Base-by-base conservation (phyloP, 2,888 invertebrate genomes). In the Macaria notata region DNA sequence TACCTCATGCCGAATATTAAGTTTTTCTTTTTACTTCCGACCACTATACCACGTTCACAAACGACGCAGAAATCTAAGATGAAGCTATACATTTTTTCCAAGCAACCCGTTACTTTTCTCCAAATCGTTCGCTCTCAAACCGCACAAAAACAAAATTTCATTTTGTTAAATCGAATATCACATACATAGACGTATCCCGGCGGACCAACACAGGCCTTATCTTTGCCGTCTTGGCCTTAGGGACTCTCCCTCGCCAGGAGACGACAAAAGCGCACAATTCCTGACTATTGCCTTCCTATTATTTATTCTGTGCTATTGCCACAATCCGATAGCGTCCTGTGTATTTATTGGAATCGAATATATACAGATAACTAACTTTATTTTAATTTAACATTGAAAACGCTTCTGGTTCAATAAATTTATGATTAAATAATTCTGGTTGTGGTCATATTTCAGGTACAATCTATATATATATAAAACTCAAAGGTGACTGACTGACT, bases 261-360 rank as follows among this genome's bases (percentile, higher is more conserved):
- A 46, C 64, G 56, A 65, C 67, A 67, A 67, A 65, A 59, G 65
- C 50, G 54, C 49, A 59, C 63, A 62, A 65, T 63, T 63, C 56
- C 51, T 31, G 49, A 19, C 49, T 58, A 58, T 59, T 58, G 58
- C 33, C 38, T 19, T 19, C 1, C 19, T 19, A 19, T 19, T 19
- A 19, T 19, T 19, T 19, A 19, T 19, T 19, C 19, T 19, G 19
- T 19, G 19, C 19, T 19, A 58, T 59, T 58, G 58, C 33, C 38
- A 48, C 54, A 62, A 65, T 61, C 56, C 63, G 62, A 65, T 65
- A 65, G 62, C 60, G 63, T 63, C 54, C 56, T 54, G 56, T 65
- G 56, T 65, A 56, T 59, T 53, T 61, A 65, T 61, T 61, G 65
- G 56, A 36, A 44, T 30, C 30, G 38, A 50, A n/a, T 50, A 6